Percentiles rank a stretch among this genome's conserved stretches.
Conservation (phyloP, 2,888 invertebrate species). For the Dione juno region DNA sequence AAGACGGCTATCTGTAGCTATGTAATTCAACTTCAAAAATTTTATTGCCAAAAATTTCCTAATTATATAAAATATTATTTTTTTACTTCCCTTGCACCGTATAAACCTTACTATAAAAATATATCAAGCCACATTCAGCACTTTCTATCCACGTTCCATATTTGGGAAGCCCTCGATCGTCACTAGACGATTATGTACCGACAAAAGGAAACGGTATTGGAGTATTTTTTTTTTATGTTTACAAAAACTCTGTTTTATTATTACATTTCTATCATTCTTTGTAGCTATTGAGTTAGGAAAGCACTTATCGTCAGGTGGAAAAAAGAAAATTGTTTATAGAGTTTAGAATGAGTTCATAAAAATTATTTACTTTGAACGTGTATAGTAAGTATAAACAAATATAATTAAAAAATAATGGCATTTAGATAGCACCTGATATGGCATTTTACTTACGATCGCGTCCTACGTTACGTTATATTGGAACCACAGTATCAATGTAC, state of each 20-base stretch:
- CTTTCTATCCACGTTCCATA: constrained; percentile 49
- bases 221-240: constrained; percentile 54
- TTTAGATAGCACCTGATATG: too few relatives aligned
- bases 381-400: neutral
- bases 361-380: constrained; percentile 21
- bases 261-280: constrained; percentile 47
- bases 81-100: too few relatives aligned
- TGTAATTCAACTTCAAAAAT: too few relatives aligned
- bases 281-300: constrained; percentile 47
- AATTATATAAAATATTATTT: too few relatives aligned
- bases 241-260: constrained; percentile 57
- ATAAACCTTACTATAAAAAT: neutral
- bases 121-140: neutral
- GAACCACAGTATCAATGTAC: too few relatives aligned
- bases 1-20: too few relatives aligned
- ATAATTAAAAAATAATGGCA: too few relatives aligned
- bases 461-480: too few relatives aligned
- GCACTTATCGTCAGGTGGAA: constrained; percentile 39
- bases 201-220: constrained; percentile 62
- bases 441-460: too few relatives aligned
- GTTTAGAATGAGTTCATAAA: constrained; percentile 11
- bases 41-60: too few relatives aligned
- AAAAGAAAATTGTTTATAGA: constrained; percentile 27
- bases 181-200: constrained; percentile 57
- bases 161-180: constrained; percentile 49